Percentiles rank a stretch among this genome's conserved stretches.
phyloP scores from a whole-genome alignment of 2,888 invertebrate species.

The Abrostola triplasia region DNA sequence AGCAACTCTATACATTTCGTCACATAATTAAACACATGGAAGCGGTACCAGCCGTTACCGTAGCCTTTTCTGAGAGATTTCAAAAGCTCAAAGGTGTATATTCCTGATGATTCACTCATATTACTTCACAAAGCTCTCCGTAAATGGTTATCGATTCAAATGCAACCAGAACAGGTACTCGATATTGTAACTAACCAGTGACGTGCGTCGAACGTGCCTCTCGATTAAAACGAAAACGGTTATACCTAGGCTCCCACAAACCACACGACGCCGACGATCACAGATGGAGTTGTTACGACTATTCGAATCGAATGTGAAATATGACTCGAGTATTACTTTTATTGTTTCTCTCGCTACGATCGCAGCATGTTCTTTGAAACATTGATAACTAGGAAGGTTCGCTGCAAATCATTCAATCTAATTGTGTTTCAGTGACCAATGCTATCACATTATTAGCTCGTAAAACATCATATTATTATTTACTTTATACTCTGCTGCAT shows the following conservation, averaged over 20 bases:
- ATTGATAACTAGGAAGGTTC: constrained; percentile 10
- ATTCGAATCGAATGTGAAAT: constrained; percentile 41
- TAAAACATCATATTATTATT: too few species aligned
- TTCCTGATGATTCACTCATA: constrained; percentile 1
- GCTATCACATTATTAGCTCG: too few species aligned
- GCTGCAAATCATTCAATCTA: neutral
- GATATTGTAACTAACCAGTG: constrained; percentile 18
- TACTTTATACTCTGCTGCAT: too few species aligned
- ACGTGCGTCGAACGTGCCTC: constrained; percentile 20
- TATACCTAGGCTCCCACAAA: constrained; percentile 36
- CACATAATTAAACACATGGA: neutral
- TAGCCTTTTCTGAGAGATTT: neutral
- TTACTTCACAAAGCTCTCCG: neutral
- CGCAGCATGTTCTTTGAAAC: constrained; percentile 19
- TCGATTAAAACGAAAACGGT: constrained; percentile 48
- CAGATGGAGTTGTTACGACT: constrained; percentile 40
- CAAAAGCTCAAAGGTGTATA: neutral
- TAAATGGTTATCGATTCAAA: constrained; percentile 9
- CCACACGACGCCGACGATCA: constrained; percentile 24
- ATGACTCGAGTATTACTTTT: constrained; percentile 24
- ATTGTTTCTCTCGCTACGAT: constrained; percentile 16
- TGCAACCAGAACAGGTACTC: constrained; percentile 23
- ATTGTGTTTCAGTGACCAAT: neutral
- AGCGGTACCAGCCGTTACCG: neutral
- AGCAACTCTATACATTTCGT: neutral